Evolutionary conservation across 2,888 invertebrate species (phyloP), one percentile per base, ranked within the genome.

Genomic region (Argyra leucocephala): DNA sequence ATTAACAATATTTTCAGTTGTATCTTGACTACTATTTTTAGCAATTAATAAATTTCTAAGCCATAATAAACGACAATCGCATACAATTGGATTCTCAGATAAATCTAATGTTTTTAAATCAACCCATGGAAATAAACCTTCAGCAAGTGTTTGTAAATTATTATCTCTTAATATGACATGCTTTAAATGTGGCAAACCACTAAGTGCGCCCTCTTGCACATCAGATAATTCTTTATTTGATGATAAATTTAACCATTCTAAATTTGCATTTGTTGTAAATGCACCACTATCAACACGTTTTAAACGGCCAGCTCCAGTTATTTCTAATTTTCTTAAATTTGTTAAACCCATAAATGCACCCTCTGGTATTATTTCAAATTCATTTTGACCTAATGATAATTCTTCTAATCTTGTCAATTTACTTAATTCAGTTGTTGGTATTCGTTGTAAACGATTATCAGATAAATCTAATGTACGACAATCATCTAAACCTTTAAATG

Each of bases 21-120:
- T 10, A 10, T 24, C 24, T n/a, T 24, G 21, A 31, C 24, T n/a
- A 22, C 72, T 72, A 63, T 78, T 80, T 64, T 76, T 74, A 22
- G 74, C 73, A 24, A 77, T 72, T 1, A 90, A 81, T 58, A 91
- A 80, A 71, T 89, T 88, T 64, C 88, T 84, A 57, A 93, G 82
- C 93, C 93, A 93, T 66, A 90, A 78, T 36, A 93, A 78, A 67
- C 87, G 86, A 74, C 93, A 93, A 74, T 89, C 89, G 76, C 93
- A 93, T 67, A 85, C 82, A 63, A 93, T 82, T 0, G 91, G 91
- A 74, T 93, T 93, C 73, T 92, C 91, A 3, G 89, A 88, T 57
- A 93, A 81, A 74, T 92, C 92, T 22, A 93, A 77, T 22, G 85
- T 84, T 63, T 86, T 84, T 48, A 93, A 79, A 73, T 91, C 91